Percentiles rank a stretch among this genome's conserved stretches.
phyloP scores from a whole-genome alignment of 2,113 vertebrate species.

The Thamnaconus septentrionalis region DNA sequence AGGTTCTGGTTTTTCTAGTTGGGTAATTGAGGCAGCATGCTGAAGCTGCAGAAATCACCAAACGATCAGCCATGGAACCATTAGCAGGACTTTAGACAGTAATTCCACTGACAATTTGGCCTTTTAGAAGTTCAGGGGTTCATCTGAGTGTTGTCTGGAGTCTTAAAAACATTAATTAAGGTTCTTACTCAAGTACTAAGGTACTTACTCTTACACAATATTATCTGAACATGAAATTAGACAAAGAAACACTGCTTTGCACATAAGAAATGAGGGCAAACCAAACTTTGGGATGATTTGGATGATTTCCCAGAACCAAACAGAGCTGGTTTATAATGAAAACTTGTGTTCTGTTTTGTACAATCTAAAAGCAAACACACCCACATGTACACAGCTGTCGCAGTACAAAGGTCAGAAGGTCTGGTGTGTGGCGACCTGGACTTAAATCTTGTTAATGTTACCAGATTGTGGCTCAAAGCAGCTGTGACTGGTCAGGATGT shows the following conservation, averaged over 20 bases:
- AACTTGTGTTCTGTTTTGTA: no score
- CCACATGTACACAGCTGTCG: background rate
- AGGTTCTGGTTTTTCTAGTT: slow-evolving; percentile 22
- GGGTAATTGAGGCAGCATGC: slow-evolving; percentile 16
- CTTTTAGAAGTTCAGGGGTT: slow-evolving; percentile 4
- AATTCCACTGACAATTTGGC: slow-evolving; percentile 32
- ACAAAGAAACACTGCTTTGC: no score
- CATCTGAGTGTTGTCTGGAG: background rate
- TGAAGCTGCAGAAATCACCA: slow-evolving; percentile 32
- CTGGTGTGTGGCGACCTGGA: background rate
- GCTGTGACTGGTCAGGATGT: background rate
- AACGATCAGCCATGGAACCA: slow-evolving; percentile 25
- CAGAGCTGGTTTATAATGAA: no score
- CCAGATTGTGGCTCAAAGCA: slow-evolving; percentile 11
- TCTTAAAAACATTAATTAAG: background rate
- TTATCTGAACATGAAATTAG: no score
- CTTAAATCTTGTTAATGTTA: slow-evolving; percentile 15
- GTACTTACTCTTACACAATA: no score
- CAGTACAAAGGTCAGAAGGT: slow-evolving; percentile 6
- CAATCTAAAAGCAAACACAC: background rate
- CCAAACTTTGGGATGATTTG: no score
- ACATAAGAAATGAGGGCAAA: no score
- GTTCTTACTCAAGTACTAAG: background rate
- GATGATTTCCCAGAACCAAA: no score
- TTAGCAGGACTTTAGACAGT: slow-evolving; percentile 49